phyloP scores from a whole-genome alignment of 2,113 vertebrate species.

The Megaleporinus macrocephalus region DNA sequence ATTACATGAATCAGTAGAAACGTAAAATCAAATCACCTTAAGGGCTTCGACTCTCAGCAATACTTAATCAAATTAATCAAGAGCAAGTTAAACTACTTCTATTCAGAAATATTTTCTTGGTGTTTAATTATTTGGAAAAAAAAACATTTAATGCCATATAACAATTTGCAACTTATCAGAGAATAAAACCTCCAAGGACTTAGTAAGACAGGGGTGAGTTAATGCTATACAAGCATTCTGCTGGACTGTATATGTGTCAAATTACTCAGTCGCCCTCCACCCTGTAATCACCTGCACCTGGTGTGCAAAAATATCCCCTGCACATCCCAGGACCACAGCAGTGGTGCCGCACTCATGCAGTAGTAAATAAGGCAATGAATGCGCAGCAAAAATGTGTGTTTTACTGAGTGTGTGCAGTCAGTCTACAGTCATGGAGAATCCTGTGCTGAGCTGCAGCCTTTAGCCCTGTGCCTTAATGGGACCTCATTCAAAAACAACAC shows the following conservation, averaged over 20 bases:
- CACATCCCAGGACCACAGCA: conserved; percentile 17
- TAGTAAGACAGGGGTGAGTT: no score
- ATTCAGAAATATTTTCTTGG: no score
- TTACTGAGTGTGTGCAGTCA: not conserved
- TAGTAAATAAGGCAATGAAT: not conserved
- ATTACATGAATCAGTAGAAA: not conserved
- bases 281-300: conserved; percentile 14
- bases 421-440: not conserved
- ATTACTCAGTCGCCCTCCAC: not conserved
- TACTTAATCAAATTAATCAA: not conserved
- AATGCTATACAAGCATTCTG: not conserved
- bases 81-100: no score
- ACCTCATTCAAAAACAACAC: conserved; percentile 30
- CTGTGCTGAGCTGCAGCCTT: conserved; percentile 13
- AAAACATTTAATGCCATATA: no score
- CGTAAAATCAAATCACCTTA: not conserved
- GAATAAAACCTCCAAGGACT: not conserved
- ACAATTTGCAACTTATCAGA: not conserved
- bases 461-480: conserved; percentile 29
- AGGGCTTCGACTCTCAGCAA: not conserved
- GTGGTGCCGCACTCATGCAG: not conserved
- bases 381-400: not conserved
- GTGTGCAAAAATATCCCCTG: conserved; percentile 4
- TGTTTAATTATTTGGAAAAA: no score
- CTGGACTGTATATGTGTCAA: not conserved